Base-by-base conservation (phyloP, 1,140 invertebrate genomes). In the Leptonema lineaticorne region DNA sequence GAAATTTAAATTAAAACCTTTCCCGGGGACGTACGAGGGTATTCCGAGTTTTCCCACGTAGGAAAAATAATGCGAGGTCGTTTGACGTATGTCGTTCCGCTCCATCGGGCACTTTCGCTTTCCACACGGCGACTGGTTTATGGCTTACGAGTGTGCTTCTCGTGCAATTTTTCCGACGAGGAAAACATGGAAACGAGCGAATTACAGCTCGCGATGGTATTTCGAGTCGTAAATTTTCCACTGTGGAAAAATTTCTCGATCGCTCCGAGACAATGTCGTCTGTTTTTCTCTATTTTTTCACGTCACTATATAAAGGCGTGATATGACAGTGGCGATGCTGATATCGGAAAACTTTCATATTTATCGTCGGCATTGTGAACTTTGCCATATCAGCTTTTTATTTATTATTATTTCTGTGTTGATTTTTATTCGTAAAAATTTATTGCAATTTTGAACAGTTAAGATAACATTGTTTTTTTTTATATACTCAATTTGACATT, bases 121-220 rank as follows among this genome's bases (percentile, higher is more conserved):
- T 53, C 46, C 46, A 22, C 4, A 2, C 9, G 46, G 46, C 22
- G 24, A 26, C 50, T 8, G 27, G 50, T 53, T 53, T 53, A 53
- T 53, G 50, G 50, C 18, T 50, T 24, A 8, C 46, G 24, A 20
- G 46, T 4, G 11, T 26, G 8, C 24, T 9, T 7, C 8, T 50
- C 46, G 46, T 24, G 22, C 9, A 18, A 50, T 50, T 22, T 24
- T 53, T 24, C 4, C 7, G 18, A 26, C 50, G 50, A 24, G 50
- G 27, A 22, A 53, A 14, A 53, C 50, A 53, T 53, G 50, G 50
- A 53, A 53, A 53, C 50, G 50, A 53, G 50, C 50, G 50, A 53
- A 53, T 53, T 53, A 53, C 50, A 26, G n/a, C 22, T 26, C 50
- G 50, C 20, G 22, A 53, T 53, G 50, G 50, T 24, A 53, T 53